phyloP scores from a whole-genome alignment of 2,797 vertebrate species.

The Sebastes itinus region DNA sequence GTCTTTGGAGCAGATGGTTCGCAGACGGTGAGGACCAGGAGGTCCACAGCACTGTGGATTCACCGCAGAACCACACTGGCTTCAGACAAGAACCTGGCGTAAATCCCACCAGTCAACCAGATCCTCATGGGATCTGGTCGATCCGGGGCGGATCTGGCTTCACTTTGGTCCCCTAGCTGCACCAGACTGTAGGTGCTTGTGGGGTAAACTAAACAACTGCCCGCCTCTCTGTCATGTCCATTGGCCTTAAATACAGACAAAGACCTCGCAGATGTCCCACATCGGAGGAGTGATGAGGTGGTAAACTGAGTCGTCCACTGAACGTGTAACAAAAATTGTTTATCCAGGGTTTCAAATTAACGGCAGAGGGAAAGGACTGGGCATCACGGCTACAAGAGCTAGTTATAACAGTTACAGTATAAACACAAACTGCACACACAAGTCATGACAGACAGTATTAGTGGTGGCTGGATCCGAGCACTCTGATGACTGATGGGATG shows the following conservation, averaged over 20 bases:
- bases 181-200: conserved; percentile 52
- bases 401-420: conserved; percentile 60
- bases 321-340: conserved; percentile 22
- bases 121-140: conserved; percentile 51
- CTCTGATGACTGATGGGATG: conserved; percentile 67
- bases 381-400: conserved; percentile 25
- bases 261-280: conserved; percentile 35
- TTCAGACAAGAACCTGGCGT: conserved; percentile 68
- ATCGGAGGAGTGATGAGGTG: conserved; percentile 45
- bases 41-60: conserved; percentile 54
- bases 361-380: conserved; percentile 27
- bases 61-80: conserved; percentile 63
- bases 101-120: conserved; percentile 60
- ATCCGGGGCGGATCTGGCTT: conserved; percentile 50
- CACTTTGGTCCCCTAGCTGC: conserved; percentile 39
- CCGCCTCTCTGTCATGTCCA: conserved; percentile 53
- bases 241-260: conserved; percentile 46
- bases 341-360: conserved; percentile 51
- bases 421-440: conserved; percentile 58
- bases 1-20: conserved; percentile 74
- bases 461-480: conserved; percentile 55
- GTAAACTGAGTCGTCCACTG: conserved; percentile 17
- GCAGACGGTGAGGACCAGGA: conserved; percentile 67
- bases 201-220: conserved; percentile 46
- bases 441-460: conserved; percentile 67